phyloP scores from a whole-genome alignment of 2,888 invertebrate genomes.

The Tiliacea citrago region DNA sequence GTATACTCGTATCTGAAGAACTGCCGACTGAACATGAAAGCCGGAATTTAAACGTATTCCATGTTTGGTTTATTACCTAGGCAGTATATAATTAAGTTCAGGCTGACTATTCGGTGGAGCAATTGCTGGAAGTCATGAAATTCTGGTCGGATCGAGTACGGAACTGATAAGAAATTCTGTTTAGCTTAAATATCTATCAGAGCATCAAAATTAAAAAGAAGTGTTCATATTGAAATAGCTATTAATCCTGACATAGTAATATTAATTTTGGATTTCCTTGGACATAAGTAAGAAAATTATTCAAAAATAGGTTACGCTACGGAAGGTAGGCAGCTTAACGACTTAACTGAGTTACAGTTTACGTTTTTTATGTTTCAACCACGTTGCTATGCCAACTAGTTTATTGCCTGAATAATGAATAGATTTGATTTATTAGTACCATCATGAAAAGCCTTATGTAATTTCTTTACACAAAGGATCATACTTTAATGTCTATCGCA shows the following conservation, averaged over 20 bases:
- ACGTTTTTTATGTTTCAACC: conserved; percentile 50
- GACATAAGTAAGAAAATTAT: conserved; percentile 1
- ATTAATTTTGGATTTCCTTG: neutral
- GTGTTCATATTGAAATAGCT: neutral
- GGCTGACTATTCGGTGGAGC: neutral
- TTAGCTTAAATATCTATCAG: neutral
- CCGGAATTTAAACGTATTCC: conserved; percentile 18
- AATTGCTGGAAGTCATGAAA: conserved; percentile 2
- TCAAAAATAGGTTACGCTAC: conserved; percentile 38
- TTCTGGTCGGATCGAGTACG: neutral
- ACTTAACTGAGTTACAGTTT: conserved; percentile 34
- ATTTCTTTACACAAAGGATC: conserved; percentile 10
- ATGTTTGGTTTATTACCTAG: conserved; percentile 32
- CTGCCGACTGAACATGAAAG: conserved; percentile 29
- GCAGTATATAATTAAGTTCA: conserved; percentile 29
- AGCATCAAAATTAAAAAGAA: neutral
- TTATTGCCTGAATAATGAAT: conserved; percentile 58
- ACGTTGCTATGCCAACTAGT: conserved; percentile 54
- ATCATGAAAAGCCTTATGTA: conserved; percentile 29
- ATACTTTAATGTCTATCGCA: conserved; percentile 20
- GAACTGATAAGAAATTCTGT: neutral
- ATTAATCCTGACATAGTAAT: neutral
- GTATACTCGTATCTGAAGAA: conserved; percentile 11
- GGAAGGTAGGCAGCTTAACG: conserved; percentile 32
- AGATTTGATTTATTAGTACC: conserved; percentile 53